A percentile compares a stretch with the other conserved stretches of the same genome.
These are phyloP conservation scores for Eurytemora carolleeae DNA, from an alignment of 1,140 invertebrate genomes.

Conservation along the genomic window DNA sequence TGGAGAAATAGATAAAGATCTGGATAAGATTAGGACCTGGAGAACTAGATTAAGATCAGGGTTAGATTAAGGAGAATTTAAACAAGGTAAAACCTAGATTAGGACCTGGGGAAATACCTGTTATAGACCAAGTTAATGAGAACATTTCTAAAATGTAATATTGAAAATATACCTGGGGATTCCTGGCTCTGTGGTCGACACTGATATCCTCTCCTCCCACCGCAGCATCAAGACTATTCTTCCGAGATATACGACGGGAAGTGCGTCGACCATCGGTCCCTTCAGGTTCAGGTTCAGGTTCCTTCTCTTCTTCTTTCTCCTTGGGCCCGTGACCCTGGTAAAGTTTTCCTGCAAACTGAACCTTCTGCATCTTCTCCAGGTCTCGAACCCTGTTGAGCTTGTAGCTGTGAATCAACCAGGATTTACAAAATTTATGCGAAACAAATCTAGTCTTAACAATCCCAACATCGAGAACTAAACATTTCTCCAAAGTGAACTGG, in stretches of 20 bases:
- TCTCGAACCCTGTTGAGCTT: constrained; percentile 28
- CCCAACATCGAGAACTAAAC: too few relatives aligned
- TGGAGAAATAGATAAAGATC: too few relatives aligned
- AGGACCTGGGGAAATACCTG: too few relatives aligned
- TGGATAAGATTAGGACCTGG: too few relatives aligned
- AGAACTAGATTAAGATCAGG: too few relatives aligned
- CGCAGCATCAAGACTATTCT: neutral
- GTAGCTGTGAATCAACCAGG: constrained; percentile 38
- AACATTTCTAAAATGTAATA: too few relatives aligned
- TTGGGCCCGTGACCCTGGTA: neutral
- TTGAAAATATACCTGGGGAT: neutral
- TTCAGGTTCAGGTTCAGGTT: constrained; percentile 15
- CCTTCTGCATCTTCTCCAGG: constrained; percentile 23
- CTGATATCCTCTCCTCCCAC: neutral
- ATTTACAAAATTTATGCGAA: constrained; percentile 27
- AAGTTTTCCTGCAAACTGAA: neutral
- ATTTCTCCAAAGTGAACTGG: too few relatives aligned
- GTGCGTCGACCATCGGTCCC: constrained; percentile 6
- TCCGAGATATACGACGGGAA: neutral
- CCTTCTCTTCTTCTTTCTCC: constrained; percentile 18
- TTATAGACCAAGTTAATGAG: too few relatives aligned
- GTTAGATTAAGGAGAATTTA: too few relatives aligned
- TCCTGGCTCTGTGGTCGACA: neutral
- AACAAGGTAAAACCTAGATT: too few relatives aligned
- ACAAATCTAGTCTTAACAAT: too few relatives aligned